phyloP scores from a whole-genome alignment of 2,797 vertebrate genomes.

The Chaunax sp. region DNA sequence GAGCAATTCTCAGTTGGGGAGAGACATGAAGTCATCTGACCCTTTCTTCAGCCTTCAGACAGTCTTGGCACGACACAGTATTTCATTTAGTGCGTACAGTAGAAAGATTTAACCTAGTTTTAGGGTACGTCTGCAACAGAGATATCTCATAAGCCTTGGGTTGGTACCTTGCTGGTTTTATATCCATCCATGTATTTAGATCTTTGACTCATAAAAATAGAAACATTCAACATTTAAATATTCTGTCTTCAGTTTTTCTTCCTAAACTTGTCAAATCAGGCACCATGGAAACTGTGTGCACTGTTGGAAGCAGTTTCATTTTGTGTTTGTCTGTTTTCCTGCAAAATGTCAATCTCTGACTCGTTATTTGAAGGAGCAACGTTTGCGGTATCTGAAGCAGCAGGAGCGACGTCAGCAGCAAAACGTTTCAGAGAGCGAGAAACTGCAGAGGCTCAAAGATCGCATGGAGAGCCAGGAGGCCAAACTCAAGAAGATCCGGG shows the following conservation, averaged over 20 bases:
- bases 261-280: no score
- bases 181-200: not conserved
- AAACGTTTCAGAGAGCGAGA: conserved; percentile 92
- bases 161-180: conserved; percentile 11
- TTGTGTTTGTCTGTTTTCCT: not conserved
- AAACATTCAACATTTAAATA: no score
- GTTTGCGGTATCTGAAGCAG: conserved; percentile 92
- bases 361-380: conserved; percentile 78
- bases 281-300: no score
- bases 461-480: conserved; percentile 96
- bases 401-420: conserved; percentile 96
- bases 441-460: conserved; percentile 96
- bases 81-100: conserved; percentile 46
- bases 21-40: conserved; percentile 74
- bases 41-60: conserved; percentile 63
- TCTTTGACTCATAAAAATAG: not conserved
- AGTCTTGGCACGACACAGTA: conserved; percentile 50
- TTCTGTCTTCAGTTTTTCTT: not conserved
- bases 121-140: conserved; percentile 7
- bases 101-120: conserved; percentile 51
- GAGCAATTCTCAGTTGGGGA: conserved; percentile 79
- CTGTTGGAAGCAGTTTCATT: not conserved
- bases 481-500: conserved; percentile 97
- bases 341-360: not conserved
- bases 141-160: conserved; percentile 11